Evolutionary conservation across 2,113 vertebrate genomes (phyloP).

Genomic region (Pleuronectes platessa): DNA sequence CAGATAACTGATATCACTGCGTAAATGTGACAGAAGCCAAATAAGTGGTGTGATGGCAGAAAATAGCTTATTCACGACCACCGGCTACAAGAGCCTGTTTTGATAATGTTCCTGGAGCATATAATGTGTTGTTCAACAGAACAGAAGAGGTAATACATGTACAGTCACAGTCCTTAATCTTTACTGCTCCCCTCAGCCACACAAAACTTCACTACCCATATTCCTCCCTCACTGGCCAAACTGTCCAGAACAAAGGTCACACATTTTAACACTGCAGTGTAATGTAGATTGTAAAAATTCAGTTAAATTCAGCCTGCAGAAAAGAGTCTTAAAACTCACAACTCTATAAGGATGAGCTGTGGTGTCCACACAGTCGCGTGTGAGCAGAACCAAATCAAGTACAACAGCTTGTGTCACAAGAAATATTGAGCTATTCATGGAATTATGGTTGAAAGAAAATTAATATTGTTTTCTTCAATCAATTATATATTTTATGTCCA

Average conservation of each 20-base stretch:
- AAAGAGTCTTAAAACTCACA: background rate
- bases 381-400: too few relatives aligned
- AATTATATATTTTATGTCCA: background rate
- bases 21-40: slow-evolving; percentile 55
- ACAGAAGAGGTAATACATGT: slow-evolving; percentile 10
- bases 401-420: background rate
- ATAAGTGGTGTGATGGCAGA: slow-evolving; percentile 44
- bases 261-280: background rate
- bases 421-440: background rate
- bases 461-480: background rate
- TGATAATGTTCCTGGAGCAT: slow-evolving; percentile 21
- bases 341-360: too few relatives aligned
- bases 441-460: background rate
- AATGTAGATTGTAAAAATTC: background rate
- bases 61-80: slow-evolving; percentile 45
- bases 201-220: slow-evolving; percentile 1
- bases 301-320: background rate
- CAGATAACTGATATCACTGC: slow-evolving; percentile 41
- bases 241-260: slow-evolving; percentile 4
- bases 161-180: slow-evolving; percentile 29
- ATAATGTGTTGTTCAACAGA: slow-evolving; percentile 23
- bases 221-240: slow-evolving; percentile 6
- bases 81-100: slow-evolving; percentile 15
- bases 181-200: slow-evolving; percentile 10
- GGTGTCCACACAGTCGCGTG: too few relatives aligned